Evolutionary conservation across 2,113 vertebrate species (phyloP), one percentile per base, ranked within the genome.

Genomic region (Etia nguti): DNA sequence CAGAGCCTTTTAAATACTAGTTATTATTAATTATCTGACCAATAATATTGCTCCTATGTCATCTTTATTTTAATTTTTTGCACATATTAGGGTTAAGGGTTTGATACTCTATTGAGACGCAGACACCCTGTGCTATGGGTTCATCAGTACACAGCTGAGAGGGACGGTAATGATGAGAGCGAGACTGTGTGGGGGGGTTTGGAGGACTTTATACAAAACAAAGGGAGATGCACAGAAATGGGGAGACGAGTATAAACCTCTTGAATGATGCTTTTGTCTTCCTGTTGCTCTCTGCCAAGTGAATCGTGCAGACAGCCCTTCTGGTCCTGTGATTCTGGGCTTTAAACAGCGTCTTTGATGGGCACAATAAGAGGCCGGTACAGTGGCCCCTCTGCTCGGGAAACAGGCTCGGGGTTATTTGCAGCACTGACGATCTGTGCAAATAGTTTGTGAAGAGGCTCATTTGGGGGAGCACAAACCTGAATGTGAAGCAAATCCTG

Each of bases 261-360:
- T 20, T 92, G 88, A 94, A 89, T 90, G 85, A 68, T 55, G 79
- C 10, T 24, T 81, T 92, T 93, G 90, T 93, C 16, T 36, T 52
- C 86, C 26, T 80, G 6, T 10, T 34, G 29, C 26, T 62, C 57
- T 84, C 77, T 83, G 92, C 89, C 84, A 77, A 88, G 83, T 85
- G 60, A 75, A 81, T 46, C 2, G 81, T 83, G 80, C 77, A 41
- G 46, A 38, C 43, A 29, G 81, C 65, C 56, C 52, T 81, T 57
- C 79, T 55, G 81, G 26, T 65, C 68, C 70, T 55, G 88, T 86
- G 88, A 81, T 29, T 75, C 22, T 48, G 24, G 6, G 4, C 46
- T 29, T 85, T 62, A 89, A 88, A 88, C 56, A 83, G 75, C 16
- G 16, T 81, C 89, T 92, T 85, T 94, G 80, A 88, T 55, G 80